A percentile compares a stretch with the other conserved stretches of the same genome.
Conservation (phyloP, 1,140 invertebrate species). For the Samia ricini region DNA sequence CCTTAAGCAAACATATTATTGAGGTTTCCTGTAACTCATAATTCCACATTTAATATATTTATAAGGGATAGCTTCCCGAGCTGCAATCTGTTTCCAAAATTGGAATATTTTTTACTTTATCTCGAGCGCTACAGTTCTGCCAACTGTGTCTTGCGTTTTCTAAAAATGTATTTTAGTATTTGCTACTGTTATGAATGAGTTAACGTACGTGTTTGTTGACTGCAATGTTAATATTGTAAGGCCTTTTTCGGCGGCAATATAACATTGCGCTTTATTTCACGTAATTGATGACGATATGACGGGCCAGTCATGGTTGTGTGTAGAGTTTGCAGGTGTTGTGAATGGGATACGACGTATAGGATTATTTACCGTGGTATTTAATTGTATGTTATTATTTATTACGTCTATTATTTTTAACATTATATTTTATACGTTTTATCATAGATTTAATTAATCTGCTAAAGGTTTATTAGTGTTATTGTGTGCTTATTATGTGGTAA, state of each 20-base stretch:
- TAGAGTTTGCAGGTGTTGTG: not conserved
- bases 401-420: not conserved
- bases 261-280: conserved; percentile 12
- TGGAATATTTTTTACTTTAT: conserved; percentile 49
- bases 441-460: too few relatives aligned
- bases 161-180: not conserved
- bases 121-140: conserved; percentile 21
- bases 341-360: not conserved
- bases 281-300: conserved; percentile 1
- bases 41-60: conserved; percentile 51
- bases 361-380: not conserved
- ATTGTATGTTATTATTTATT: not conserved
- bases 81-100: conserved; percentile 48
- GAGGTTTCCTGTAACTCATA: conserved; percentile 32
- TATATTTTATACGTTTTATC: not conserved
- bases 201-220: not conserved
- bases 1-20: conserved; percentile 28
- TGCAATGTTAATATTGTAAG: conserved; percentile 5
- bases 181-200: not conserved
- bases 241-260: not conserved
- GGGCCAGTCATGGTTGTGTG: not conserved
- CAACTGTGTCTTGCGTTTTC: conserved; percentile 9
- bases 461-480: too few relatives aligned
- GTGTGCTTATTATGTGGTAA: too few relatives aligned
- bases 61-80: conserved; percentile 37